Evolutionary conservation across 1,140 invertebrate genomes (phyloP).

Genomic region (Ganaspis sp.): DNA sequence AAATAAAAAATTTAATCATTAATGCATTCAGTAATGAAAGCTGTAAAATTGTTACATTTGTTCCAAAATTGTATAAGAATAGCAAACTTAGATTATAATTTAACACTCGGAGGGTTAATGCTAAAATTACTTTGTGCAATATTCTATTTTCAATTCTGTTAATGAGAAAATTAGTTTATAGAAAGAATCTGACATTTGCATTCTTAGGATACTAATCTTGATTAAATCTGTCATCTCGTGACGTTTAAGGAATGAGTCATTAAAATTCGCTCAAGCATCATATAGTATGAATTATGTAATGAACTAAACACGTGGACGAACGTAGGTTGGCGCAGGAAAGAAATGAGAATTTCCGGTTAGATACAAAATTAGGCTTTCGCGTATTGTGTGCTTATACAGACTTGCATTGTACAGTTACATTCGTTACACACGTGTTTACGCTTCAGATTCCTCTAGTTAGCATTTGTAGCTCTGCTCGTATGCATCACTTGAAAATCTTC

Average conservation of each 20-base stretch:
- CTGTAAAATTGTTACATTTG: too few species aligned
- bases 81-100: too few species aligned
- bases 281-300: slow-evolving; percentile 53
- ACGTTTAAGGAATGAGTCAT: slow-evolving; percentile 37
- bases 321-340: slow-evolving; percentile 41
- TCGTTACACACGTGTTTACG: background rate
- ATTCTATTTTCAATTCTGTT: too few species aligned
- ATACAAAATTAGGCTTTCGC: slow-evolving; percentile 41
- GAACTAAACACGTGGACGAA: slow-evolving; percentile 40
- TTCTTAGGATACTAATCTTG: background rate
- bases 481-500: background rate
- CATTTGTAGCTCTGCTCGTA: background rate
- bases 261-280: slow-evolving; percentile 37
- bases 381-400: background rate
- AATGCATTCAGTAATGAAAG: too few species aligned
- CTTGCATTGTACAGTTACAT: background rate
- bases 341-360: slow-evolving; percentile 46
- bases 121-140: too few species aligned
- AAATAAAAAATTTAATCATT: too few species aligned
- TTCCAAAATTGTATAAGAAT: too few species aligned
- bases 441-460: background rate
- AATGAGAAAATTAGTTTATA: background rate
- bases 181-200: background rate
- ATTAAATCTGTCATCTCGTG: slow-evolving; percentile 23
- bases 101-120: too few species aligned